A percentile compares a stretch with the other conserved stretches of the same genome.
phyloP scores from a whole-genome alignment of 2,113 vertebrate genomes.

The Rallus limicola region DNA sequence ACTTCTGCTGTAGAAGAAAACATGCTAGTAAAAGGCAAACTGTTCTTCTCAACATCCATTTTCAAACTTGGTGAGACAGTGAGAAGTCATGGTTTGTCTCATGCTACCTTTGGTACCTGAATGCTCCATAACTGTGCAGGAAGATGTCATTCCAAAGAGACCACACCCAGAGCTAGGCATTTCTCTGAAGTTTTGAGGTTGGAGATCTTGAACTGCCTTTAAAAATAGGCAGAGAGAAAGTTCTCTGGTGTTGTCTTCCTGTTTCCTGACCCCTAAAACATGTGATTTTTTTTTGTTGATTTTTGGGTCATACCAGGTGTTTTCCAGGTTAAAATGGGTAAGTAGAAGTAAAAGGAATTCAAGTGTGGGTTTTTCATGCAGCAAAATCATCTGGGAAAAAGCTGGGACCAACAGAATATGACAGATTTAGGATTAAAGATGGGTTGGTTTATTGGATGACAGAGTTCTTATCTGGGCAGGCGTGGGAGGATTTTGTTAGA shows the following conservation, averaged over 20 bases:
- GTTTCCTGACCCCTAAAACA: background rate
- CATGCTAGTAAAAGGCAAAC: background rate
- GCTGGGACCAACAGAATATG: background rate
- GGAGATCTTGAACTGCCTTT: background rate
- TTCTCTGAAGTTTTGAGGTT: background rate
- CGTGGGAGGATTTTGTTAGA: slow-evolving; percentile 6
- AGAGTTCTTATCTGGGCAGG: background rate
- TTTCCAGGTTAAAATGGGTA: background rate
- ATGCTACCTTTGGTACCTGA: background rate
- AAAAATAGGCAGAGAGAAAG: background rate
- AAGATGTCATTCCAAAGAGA: background rate
- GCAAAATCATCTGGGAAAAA: background rate
- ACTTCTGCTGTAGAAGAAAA: background rate
- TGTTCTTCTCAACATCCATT: background rate
- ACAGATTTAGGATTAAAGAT: background rate
- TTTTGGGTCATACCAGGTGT: background rate
- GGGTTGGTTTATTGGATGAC: background rate
- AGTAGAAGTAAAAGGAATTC: background rate
- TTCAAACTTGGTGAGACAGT: background rate
- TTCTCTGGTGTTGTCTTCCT: background rate
- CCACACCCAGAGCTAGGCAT: background rate
- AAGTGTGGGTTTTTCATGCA: background rate
- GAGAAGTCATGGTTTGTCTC: background rate
- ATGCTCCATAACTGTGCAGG: background rate
- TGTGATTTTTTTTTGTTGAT: background rate